phyloP scores from a whole-genome alignment of 2,113 vertebrate species.

The Leucoraja erinaceus region DNA sequence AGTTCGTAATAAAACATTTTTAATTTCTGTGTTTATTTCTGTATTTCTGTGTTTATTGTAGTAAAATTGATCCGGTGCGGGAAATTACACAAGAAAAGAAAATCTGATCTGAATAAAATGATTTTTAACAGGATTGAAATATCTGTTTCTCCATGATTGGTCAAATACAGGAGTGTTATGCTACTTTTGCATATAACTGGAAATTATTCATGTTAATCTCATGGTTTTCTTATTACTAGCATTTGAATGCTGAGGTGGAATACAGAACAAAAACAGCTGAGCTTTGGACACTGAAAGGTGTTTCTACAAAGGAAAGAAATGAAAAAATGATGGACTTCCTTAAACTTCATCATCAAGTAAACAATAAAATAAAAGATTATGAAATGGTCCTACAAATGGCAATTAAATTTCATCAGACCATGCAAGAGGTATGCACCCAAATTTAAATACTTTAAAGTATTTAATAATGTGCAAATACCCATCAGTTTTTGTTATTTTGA shows the following conservation, averaged over 20 bases:
- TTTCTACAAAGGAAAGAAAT: constrained; percentile 57
- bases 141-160: neutral
- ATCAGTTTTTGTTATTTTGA: neutral
- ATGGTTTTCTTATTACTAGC: constrained; percentile 52
- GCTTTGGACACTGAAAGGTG: constrained; percentile 55
- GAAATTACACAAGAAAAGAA: no score
- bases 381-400: constrained; percentile 64
- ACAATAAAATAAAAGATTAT: constrained; percentile 60
- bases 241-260: constrained; percentile 70
- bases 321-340: constrained; percentile 64
- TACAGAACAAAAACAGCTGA: constrained; percentile 62
- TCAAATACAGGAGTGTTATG: neutral
- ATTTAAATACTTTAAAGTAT: neutral
- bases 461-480: no score
- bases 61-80: neutral
- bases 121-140: neutral
- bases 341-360: constrained; percentile 62
- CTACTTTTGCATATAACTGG: neutral
- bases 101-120: neutral
- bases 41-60: no score
- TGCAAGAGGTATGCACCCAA: constrained; percentile 59
- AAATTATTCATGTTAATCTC: neutral
- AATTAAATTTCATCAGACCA: constrained; percentile 67
- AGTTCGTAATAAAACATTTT: neutral
- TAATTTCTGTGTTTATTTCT: neutral